A percentile compares a stretch with the other conserved stretches of the same genome.
Evolutionary conservation across 2,888 invertebrate genomes (phyloP).

Genomic region (Tetragonula carbonaria): DNA sequence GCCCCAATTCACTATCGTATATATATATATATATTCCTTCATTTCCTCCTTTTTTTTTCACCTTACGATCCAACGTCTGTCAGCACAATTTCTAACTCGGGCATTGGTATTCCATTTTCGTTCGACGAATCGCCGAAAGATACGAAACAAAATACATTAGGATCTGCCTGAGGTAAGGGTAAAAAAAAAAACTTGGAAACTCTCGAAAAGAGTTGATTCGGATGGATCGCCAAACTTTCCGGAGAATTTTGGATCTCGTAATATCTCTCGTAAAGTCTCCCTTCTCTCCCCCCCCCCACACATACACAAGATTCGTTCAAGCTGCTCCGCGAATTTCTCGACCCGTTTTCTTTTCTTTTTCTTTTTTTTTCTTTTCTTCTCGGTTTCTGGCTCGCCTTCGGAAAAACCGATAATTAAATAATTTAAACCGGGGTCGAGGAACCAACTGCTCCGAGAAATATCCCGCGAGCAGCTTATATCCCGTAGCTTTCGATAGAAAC

Average conservation of each 20-base stretch:
- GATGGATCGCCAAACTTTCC: not conserved
- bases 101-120: not conserved
- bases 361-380: too few species aligned
- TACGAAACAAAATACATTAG: not conserved
- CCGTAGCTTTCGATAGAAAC: not conserved
- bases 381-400: not conserved
- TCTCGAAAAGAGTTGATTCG: not conserved
- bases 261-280: not conserved
- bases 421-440: not conserved
- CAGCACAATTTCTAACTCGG: not conserved
- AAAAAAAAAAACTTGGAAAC: not conserved
- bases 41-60: not conserved
- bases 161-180: not conserved
- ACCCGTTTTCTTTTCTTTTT: too few species aligned
- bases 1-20: not conserved
- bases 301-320: not conserved
- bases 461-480: constrained; percentile 1
- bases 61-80: not conserved
- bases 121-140: not conserved
- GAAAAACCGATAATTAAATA: not conserved
- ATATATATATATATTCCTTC: too few species aligned
- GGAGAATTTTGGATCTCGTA: not conserved
- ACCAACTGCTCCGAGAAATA: not conserved
- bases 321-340: not conserved
- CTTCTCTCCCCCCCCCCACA: not conserved